phyloP scores from a whole-genome alignment of 2,113 vertebrate species.

The Burhinus oedicnemus region DNA sequence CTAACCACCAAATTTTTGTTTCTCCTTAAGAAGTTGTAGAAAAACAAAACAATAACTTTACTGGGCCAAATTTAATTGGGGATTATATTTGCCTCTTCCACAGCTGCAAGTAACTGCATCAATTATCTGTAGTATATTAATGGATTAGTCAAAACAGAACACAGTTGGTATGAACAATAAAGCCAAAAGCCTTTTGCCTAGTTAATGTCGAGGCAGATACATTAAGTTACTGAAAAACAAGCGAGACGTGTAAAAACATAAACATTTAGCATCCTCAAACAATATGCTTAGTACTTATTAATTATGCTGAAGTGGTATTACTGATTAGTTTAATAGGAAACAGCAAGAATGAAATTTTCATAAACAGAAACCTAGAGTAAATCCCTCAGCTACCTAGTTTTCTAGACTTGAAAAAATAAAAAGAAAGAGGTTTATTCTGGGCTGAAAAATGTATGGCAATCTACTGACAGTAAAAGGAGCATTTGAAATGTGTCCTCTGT shows the following conservation, averaged over 20 bases:
- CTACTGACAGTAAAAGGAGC: neutral
- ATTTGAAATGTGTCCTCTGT: neutral
- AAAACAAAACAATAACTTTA: neutral
- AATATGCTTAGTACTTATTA: slow-evolving; percentile 49
- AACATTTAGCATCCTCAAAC: slow-evolving; percentile 10
- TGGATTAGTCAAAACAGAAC: neutral
- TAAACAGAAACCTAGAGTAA: slow-evolving; percentile 1
- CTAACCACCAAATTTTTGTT: neutral
- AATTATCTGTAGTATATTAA: slow-evolving; percentile 24
- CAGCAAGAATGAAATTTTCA: neutral
- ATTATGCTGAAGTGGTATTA: slow-evolving; percentile 18
- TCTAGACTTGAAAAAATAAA: neutral
- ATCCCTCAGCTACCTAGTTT: neutral
- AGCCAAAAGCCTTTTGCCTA: neutral
- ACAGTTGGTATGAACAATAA: neutral
- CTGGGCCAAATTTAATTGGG: neutral
- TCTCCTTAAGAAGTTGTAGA: neutral
- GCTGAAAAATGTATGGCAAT: neutral
- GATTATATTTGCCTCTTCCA: neutral
- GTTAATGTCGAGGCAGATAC: neutral
- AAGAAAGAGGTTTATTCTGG: neutral
- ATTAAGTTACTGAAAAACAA: neutral
- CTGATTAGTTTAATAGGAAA: slow-evolving; percentile 38
- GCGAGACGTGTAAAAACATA: neutral
- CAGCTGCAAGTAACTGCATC: neutral